These are phyloP conservation scores for Hololepta plana DNA, from an alignment of 2,888 invertebrate genomes.

Conservation along the genomic window DNA sequence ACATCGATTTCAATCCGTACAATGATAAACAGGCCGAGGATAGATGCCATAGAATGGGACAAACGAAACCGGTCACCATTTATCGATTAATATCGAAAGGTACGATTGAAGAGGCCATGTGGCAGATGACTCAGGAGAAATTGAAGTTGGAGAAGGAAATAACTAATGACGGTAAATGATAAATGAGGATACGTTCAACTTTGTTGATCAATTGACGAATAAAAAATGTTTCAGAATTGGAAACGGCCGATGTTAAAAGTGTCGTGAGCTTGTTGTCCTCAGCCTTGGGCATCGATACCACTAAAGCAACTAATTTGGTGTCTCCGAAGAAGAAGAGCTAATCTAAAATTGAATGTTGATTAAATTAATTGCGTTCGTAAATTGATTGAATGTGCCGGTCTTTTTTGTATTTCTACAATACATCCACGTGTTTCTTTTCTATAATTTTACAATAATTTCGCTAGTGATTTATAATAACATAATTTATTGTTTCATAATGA, in stretches of 20 bases:
- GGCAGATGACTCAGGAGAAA: constrained; percentile 77
- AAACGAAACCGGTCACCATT: constrained; percentile 67
- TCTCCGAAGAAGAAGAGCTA: constrained; percentile 18
- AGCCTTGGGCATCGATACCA: constrained; percentile 44
- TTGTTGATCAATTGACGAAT: constrained; percentile 1
- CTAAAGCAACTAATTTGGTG: constrained; percentile 18
- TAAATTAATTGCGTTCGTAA: constrained; percentile 3
- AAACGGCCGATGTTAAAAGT: constrained; percentile 55
- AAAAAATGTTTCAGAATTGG: constrained; percentile 37
- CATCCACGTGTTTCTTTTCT: too few species aligned
- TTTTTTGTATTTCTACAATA: not conserved
- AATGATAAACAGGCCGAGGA: constrained; percentile 98
- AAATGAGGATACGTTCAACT: constrained; percentile 1
- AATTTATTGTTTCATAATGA: too few species aligned
- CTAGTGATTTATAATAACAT: too few species aligned
- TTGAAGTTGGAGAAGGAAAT: constrained; percentile 82
- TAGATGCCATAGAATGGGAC: constrained; percentile 61
- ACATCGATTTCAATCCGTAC: constrained; percentile 96
- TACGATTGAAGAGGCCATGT: constrained; percentile 88
- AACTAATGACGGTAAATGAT: constrained; percentile 30
- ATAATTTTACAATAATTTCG: too few species aligned
- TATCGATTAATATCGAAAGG: constrained; percentile 68
- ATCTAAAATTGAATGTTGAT: too few species aligned
- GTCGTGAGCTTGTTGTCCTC: constrained; percentile 64
- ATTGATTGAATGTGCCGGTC: not conserved